Conservation (phyloP, 2,888 invertebrate genomes). For the Tethea ocularis region DNA sequence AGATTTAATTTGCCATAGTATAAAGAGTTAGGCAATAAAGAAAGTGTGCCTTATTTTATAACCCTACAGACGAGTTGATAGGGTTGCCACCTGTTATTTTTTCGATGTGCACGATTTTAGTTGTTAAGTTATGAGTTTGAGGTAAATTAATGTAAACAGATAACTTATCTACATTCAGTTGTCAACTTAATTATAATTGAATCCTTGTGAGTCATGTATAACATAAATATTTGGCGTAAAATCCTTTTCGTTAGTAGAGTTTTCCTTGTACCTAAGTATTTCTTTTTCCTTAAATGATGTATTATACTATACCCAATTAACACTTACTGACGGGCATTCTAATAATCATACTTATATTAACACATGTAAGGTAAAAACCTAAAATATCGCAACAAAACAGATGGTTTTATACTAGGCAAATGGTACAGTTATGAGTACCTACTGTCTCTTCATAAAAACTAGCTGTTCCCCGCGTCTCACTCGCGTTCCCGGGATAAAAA, state of each 20-base stretch:
- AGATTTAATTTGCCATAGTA: background rate
- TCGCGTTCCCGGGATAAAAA: too few relatives aligned
- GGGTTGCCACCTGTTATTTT: background rate
- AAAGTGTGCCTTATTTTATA: background rate
- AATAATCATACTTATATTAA: too few relatives aligned
- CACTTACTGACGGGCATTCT: background rate
- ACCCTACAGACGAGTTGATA: background rate
- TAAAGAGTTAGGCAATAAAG: background rate
- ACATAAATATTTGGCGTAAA: background rate
- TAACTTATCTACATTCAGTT: background rate
- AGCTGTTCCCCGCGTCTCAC: too few relatives aligned
- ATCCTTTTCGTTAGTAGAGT: background rate
- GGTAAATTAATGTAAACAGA: too few relatives aligned
- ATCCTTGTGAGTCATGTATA: background rate
- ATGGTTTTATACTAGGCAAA: too few relatives aligned
- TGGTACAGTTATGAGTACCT: too few relatives aligned
- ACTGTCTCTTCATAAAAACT: too few relatives aligned
- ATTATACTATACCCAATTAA: background rate
- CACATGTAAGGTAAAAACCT: too few relatives aligned
- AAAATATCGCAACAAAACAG: too few relatives aligned
- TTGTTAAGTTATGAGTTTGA: too few relatives aligned
- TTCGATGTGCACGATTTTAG: background rate
- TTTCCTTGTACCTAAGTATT: background rate
- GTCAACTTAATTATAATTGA: background rate
- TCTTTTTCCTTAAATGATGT: background rate